phyloP scores from a whole-genome alignment of 2,113 vertebrate genomes.

The Sapajus apella region DNA sequence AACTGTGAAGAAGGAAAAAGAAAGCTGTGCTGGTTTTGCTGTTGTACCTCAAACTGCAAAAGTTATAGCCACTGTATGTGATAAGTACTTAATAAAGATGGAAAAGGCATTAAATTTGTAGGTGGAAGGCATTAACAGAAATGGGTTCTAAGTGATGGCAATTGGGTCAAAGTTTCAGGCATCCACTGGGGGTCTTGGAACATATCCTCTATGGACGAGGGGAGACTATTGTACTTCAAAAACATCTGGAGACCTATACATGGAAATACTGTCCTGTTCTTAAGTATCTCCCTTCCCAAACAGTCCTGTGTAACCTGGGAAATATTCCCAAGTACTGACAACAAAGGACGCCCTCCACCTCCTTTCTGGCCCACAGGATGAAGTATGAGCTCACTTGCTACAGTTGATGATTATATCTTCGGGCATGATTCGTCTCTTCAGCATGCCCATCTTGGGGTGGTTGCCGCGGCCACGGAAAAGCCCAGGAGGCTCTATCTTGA shows the following conservation, averaged over 20 bases:
- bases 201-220: not conserved
- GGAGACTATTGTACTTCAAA: not conserved
- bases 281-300: not conserved
- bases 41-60: not conserved
- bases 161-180: not conserved
- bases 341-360: not conserved
- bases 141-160: not conserved
- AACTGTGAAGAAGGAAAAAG: not conserved
- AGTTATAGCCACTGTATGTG: not conserved
- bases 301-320: not conserved
- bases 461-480: constrained; percentile 96
- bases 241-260: not conserved
- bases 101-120: not conserved
- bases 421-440: constrained; percentile 95
- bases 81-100: not conserved
- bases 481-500: constrained; percentile 96
- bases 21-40: not conserved
- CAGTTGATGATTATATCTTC: constrained; percentile 98
- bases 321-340: not conserved
- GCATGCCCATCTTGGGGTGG: constrained; percentile 98
- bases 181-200: not conserved
- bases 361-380: not conserved
- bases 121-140: not conserved
- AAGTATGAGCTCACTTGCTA: constrained; percentile 91
- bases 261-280: not conserved